Conservation (phyloP, 2,113 vertebrate species). For the Ophthalmolycus amberensis region DNA sequence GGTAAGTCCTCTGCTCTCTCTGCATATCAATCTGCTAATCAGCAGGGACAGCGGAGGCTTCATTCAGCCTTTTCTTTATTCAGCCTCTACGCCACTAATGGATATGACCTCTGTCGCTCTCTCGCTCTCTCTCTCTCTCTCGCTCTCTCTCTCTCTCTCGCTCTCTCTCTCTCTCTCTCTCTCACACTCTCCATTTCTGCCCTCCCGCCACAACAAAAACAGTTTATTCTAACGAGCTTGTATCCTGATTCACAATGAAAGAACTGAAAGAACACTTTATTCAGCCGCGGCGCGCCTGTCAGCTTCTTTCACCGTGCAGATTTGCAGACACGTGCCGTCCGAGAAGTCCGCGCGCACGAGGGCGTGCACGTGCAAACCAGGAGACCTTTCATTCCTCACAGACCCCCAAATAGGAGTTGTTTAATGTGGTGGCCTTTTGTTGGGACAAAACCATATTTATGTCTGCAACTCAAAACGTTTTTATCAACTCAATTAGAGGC, state of each 20-base stretch:
- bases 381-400: slow-evolving; percentile 53
- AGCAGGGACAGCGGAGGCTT: slow-evolving; percentile 55
- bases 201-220: slow-evolving; percentile 43
- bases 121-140: slow-evolving; percentile 25
- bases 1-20: slow-evolving; percentile 48
- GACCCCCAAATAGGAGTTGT: slow-evolving; percentile 58
- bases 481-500: slow-evolving; percentile 84
- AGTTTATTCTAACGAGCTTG: slow-evolving; percentile 52
- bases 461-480: slow-evolving; percentile 78
- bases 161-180: slow-evolving; percentile 48
- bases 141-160: slow-evolving; percentile 51
- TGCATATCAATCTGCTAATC: slow-evolving; percentile 71
- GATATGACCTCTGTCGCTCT: slow-evolving; percentile 65
- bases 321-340: slow-evolving; percentile 9
- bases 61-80: slow-evolving; percentile 65
- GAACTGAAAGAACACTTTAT: slow-evolving; percentile 27
- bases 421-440: slow-evolving; percentile 65
- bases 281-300: slow-evolving; percentile 17
- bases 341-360: slow-evolving; percentile 18
- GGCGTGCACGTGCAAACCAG: slow-evolving; percentile 26
- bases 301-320: slow-evolving; percentile 22
- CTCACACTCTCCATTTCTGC: slow-evolving; percentile 40
- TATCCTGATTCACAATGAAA: slow-evolving; percentile 39
- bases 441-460: slow-evolving; percentile 69
- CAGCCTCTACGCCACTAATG: slow-evolving; percentile 66